Evolutionary conservation across 2,113 vertebrate genomes (phyloP), one percentile per base, ranked within the genome.

Genomic region (Balaeniceps rex): DNA sequence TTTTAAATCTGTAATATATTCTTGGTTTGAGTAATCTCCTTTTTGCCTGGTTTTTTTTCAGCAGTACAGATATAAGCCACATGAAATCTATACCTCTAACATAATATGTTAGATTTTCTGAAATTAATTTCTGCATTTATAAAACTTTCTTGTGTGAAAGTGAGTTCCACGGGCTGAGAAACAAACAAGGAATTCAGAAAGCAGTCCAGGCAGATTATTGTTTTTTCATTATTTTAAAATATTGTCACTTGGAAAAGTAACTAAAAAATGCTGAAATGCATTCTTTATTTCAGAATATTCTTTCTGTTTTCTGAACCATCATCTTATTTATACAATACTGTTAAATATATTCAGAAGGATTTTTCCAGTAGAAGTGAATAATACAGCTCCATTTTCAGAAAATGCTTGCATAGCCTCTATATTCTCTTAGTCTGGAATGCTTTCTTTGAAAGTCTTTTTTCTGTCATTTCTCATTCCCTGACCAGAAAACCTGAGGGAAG

Each of bases 81-180:
- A 26, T 51, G 44, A 72, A 87, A 70, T 31, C 6, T 38, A 8
- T 33, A 38, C 3, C 2, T 23, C 6, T 65, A 51, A 46, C 2
- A 38, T 11, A 87, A 87, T 40, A n/a, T n/a, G n/a, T n/a, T n/a
- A 2, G 1, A 57, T 36, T 78, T 72, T 87, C 28, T 65, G 25
- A 72, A 68, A 21, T 21, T 15, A 6, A 51, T 76, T 77, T 75
- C 24, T 65, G 1, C 6, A 44, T 82, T 63, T 57, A 25, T 38
- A 65, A 89, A 61, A 38, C 5, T 28, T 47, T 28, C 14, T 34
- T 38, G 4, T 0, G 0, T 51, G 4, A 40, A 74, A 38, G 6
- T 31, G 7, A 26, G 19, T 68, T 90, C 8, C 18, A 42, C 14
- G 7, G 25, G 10, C 38, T 47, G 26, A 83, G 14, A 74, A 86